Percentiles rank a stretch among this genome's conserved stretches.
phyloP scores from a whole-genome alignment of 2,797 vertebrate species.

The Crenichthys baileyi region DNA sequence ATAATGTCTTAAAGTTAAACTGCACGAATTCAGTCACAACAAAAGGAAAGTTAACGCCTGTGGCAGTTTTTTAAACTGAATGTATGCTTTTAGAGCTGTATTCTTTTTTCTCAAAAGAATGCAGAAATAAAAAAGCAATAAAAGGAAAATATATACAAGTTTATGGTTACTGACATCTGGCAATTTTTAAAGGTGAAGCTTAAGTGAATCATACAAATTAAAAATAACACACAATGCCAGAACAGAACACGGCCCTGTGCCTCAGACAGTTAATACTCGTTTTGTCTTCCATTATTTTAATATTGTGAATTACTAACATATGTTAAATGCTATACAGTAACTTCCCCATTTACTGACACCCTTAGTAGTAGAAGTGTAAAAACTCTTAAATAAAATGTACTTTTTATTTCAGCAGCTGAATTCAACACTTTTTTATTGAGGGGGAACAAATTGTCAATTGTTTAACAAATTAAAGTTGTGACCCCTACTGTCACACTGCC shows the following conservation, averaged over 20 bases:
- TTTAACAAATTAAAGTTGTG: too few relatives aligned
- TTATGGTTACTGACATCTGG: neutral
- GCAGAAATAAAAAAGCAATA: neutral
- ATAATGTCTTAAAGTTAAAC: conserved; percentile 31
- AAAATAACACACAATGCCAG: neutral
- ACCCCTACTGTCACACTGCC: too few relatives aligned
- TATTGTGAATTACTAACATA: neutral
- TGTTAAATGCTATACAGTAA: neutral
- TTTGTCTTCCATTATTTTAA: neutral
- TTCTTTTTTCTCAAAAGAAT: neutral
- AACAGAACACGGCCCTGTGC: neutral
- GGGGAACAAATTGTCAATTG: too few relatives aligned
- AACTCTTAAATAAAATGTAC: too few relatives aligned
- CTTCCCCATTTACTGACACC: too few relatives aligned
- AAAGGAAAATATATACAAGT: neutral
- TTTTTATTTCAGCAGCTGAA: too few relatives aligned
- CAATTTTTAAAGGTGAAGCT: neutral
- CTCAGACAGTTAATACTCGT: neutral
- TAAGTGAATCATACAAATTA: neutral
- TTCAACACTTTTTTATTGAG: too few relatives aligned
- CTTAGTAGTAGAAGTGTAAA: too few relatives aligned
- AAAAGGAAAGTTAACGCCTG: neutral
- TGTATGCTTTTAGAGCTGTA: neutral
- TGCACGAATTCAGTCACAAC: conserved; percentile 8
- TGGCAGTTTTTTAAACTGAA: neutral